Conservation (phyloP, 2,888 invertebrate species). For the Drosophila vallismaia region DNA sequence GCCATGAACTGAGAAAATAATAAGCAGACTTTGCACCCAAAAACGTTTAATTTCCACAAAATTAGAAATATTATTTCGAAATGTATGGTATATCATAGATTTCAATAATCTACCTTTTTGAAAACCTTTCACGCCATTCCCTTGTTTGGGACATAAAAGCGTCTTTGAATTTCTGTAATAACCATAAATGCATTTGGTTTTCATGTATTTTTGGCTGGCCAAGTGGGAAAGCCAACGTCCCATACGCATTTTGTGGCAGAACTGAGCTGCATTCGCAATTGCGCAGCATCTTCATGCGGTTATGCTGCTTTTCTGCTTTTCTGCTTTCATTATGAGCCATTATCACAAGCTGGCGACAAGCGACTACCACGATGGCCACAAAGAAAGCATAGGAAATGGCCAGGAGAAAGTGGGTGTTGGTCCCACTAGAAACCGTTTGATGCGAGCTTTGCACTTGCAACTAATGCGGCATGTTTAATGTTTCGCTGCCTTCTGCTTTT, state of each 20-base stretch:
- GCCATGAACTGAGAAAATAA: constrained; percentile 38
- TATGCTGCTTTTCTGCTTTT: constrained; percentile 21
- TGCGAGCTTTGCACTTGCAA: constrained; percentile 68
- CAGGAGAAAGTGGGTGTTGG: constrained; percentile 26
- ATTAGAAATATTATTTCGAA: too few relatives aligned
- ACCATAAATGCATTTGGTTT: constrained; percentile 44
- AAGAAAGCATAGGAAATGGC: constrained; percentile 30
- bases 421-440: constrained; percentile 41
- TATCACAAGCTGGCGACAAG: constrained; percentile 77
- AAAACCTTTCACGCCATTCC: not conserved
- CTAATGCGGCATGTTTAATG: constrained; percentile 77
- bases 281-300: constrained; percentile 65
- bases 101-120: too few relatives aligned
- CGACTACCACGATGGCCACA: constrained; percentile 35
- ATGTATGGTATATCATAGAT: too few relatives aligned
- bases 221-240: not conserved
- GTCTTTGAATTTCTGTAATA: constrained; percentile 33
- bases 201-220: constrained; percentile 19
- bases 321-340: constrained; percentile 78
- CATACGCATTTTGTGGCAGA: constrained; percentile 31
- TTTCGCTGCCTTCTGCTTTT: constrained; percentile 33
- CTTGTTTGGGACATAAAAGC: constrained; percentile 7
- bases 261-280: constrained; percentile 32
- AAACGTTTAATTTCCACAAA: constrained; percentile 9
- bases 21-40: constrained; percentile 24